Percentiles rank a stretch among this genome's conserved stretches.
Conservation (phyloP, 2,113 vertebrate genomes). For the Macaca mulatta region DNA sequence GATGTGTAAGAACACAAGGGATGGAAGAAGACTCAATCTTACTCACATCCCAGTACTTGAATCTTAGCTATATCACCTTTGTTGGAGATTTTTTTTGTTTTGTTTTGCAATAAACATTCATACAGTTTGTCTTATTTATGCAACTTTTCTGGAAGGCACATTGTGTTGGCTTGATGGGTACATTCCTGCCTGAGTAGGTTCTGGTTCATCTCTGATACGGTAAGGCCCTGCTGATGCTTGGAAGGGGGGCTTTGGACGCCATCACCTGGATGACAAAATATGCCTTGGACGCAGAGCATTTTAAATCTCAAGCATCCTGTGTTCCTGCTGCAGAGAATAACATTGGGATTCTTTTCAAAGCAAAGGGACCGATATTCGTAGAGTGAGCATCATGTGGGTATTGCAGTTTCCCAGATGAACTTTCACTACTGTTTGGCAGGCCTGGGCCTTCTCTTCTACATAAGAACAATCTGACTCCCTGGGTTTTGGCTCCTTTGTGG, state of each 20-base stretch:
- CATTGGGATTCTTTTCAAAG: neutral
- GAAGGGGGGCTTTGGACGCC: neutral
- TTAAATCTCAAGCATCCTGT: neutral
- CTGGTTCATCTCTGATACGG: neutral
- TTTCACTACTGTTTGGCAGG: neutral
- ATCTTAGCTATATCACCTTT: neutral
- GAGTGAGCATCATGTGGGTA: neutral
- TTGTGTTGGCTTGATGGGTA: neutral
- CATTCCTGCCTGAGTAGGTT: neutral
- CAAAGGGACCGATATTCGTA: neutral
- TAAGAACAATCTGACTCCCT: neutral
- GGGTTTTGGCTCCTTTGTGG: neutral
- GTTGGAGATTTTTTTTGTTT: neutral
- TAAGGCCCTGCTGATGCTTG: neutral
- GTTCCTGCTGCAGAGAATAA: neutral
- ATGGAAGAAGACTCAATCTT: neutral
- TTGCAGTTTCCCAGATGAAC: neutral
- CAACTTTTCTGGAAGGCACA: neutral
- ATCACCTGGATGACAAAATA: neutral
- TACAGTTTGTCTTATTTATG: neutral
- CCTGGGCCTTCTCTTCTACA: neutral
- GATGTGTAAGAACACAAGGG: neutral
- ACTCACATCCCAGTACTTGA: neutral
- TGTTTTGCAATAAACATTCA: neutral
- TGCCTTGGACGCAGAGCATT: neutral